phyloP scores from a whole-genome alignment of 2,797 vertebrate genomes.

The Brachyrhaphis roseni region DNA sequence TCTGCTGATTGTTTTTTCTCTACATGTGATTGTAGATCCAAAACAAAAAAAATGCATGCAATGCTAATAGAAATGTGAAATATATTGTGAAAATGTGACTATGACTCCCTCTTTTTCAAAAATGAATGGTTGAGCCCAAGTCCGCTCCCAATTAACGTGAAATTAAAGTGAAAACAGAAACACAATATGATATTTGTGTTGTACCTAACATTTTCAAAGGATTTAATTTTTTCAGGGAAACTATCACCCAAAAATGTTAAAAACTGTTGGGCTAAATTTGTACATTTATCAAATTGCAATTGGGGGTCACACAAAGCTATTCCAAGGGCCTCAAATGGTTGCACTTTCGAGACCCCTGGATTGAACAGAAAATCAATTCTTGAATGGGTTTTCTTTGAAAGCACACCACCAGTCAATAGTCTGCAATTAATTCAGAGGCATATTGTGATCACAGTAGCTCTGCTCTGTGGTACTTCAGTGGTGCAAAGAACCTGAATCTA shows the following conservation, averaged over 20 bases:
- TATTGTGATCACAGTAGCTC: constrained; percentile 11
- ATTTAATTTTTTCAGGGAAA: not conserved
- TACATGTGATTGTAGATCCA: not conserved
- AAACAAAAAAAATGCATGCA: not conserved
- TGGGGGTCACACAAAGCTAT: not conserved
- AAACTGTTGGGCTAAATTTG: not conserved
- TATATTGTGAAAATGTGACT: too few relatives aligned
- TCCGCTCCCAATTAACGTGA: not conserved
- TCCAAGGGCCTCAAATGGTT: not conserved
- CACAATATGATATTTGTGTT: not conserved
- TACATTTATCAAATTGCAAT: not conserved
- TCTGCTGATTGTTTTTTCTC: not conserved
- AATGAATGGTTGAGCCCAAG: not conserved
- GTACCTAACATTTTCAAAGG: not conserved
- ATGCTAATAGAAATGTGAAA: not conserved
- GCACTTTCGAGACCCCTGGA: not conserved
- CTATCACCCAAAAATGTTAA: not conserved
- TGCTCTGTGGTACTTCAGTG: not conserved
- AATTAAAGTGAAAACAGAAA: not conserved
- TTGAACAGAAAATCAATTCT: not conserved
- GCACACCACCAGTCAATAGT: constrained; percentile 3
- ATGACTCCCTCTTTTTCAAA: not conserved
- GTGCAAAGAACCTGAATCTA: constrained; percentile 8
- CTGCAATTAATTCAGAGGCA: not conserved
- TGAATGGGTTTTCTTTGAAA: not conserved